These are phyloP conservation scores for Cirrhinus mrigala DNA, from an alignment of 2,797 vertebrate species.

Conservation along the genomic window DNA sequence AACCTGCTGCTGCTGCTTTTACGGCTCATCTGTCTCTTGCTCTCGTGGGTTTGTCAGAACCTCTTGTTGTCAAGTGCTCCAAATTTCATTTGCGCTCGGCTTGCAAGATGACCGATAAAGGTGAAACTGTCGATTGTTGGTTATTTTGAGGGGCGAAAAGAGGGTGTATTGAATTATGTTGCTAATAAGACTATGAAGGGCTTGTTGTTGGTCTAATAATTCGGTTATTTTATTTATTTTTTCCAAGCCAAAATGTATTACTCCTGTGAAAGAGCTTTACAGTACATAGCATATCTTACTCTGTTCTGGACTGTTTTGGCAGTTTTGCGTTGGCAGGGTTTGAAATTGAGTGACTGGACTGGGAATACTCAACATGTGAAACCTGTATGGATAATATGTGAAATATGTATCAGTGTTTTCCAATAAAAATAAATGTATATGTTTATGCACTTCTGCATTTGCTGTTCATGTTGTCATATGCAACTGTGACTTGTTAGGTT, in stretches of 20 bases:
- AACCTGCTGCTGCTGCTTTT: conserved; percentile 72
- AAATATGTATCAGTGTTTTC: conserved; percentile 56
- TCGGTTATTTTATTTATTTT: conserved; percentile 7
- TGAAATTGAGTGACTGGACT: not conserved
- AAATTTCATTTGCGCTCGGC: conserved; percentile 68
- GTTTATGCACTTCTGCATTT: conserved; percentile 50
- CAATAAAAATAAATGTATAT: conserved; percentile 62
- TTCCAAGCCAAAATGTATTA: conserved; percentile 15
- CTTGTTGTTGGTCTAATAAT: conserved; percentile 45
- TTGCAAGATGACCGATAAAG: conserved; percentile 65
- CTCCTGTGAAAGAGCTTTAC: conserved; percentile 36
- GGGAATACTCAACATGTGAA: conserved; percentile 43
- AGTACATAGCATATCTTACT: conserved; percentile 23
- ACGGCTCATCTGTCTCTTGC: conserved; percentile 67
- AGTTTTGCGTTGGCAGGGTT: conserved; percentile 23
- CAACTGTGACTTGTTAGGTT: not conserved
- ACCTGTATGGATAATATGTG: conserved; percentile 55
- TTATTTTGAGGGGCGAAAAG: conserved; percentile 30
- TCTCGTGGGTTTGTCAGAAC: conserved; percentile 71
- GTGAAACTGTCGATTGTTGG: not conserved
- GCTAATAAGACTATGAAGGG: conserved; percentile 32
- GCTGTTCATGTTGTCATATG: conserved; percentile 7
- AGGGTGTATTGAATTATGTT: not conserved
- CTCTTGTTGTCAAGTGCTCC: conserved; percentile 72
- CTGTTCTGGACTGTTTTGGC: conserved; percentile 9